phyloP scores from a whole-genome alignment of 2,797 vertebrate species.

The Ispidina lecontei region DNA sequence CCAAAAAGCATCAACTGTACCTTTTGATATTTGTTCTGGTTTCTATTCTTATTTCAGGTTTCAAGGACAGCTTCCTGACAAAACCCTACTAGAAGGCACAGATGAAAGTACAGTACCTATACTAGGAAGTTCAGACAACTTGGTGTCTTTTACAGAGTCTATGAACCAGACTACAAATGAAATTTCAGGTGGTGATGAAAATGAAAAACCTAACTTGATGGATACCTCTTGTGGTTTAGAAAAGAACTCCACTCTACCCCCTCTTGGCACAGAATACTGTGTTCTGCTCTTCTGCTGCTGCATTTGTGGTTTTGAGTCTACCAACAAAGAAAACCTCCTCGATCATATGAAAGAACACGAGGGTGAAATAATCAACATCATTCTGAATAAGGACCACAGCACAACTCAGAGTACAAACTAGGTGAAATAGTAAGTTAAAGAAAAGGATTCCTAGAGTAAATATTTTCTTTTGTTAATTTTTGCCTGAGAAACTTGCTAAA shows the following conservation, averaged over 20 bases:
- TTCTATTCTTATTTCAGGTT: conserved; percentile 67
- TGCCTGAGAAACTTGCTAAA: conserved; percentile 42
- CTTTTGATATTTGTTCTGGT: background rate
- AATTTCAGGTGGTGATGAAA: conserved; percentile 66
- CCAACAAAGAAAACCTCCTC: conserved; percentile 92
- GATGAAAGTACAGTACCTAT: conserved; percentile 64
- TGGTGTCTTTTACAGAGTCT: conserved; percentile 66
- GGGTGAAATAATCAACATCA: conserved; percentile 96
- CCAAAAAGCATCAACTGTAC: background rate
- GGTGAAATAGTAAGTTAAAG: conserved; percentile 7
- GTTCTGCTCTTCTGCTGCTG: conserved; percentile 97
- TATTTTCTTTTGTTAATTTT: conserved; percentile 39
- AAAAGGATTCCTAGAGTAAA: background rate
- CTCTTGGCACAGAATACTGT: conserved; percentile 87
- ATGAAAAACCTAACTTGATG: conserved; percentile 67
- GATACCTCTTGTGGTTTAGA: conserved; percentile 72
- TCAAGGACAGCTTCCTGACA: conserved; percentile 71
- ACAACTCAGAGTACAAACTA: conserved; percentile 69
- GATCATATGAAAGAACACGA: conserved; percentile 91
- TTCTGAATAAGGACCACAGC: conserved; percentile 91
- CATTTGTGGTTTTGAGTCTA: conserved; percentile 97
- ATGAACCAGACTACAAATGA: conserved; percentile 55
- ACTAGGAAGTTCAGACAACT: conserved; percentile 59
- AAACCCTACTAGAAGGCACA: conserved; percentile 54
- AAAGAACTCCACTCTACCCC: conserved; percentile 58